These are phyloP conservation scores for Cryptoleucopteryx plumbea DNA, from an alignment of 2,113 vertebrate species.

Conservation along the genomic window DNA sequence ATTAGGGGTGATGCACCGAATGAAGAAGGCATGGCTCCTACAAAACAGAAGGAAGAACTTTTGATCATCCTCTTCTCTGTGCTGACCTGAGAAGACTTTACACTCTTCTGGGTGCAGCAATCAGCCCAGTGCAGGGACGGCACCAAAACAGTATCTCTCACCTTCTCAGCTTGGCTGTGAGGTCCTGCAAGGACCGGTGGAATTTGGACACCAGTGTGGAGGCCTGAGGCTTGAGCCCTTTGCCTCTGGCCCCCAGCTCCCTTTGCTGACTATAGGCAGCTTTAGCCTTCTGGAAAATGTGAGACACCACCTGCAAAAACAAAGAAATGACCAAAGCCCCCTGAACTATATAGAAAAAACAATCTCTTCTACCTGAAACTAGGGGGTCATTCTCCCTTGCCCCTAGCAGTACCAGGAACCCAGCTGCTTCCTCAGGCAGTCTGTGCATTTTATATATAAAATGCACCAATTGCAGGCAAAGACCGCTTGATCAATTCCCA, in stretches of 20 bases:
- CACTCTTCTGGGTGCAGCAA: not conserved
- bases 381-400: not conserved
- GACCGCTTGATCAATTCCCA: not conserved
- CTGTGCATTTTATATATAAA: not conserved
- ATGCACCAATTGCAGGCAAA: not conserved
- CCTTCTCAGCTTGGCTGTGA: conserved; percentile 82
- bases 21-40: conserved; percentile 82
- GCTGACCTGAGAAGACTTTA: not conserved
- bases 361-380: not conserved
- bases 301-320: conserved; percentile 78
- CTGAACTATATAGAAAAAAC: not conserved
- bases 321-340: not conserved
- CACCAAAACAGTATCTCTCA: conserved; percentile 27
- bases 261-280: conserved; percentile 64
- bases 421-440: not conserved
- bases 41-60: not conserved
- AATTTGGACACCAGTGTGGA: conserved; percentile 80
- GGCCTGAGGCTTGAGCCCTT: conserved; percentile 63
- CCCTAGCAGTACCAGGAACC: not conserved
- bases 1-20: conserved; percentile 88
- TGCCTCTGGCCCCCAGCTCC: conserved; percentile 61
- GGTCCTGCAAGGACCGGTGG: conserved; percentile 82
- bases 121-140: not conserved
- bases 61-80: not conserved
- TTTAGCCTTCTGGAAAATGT: conserved; percentile 80